These are phyloP conservation scores for Epinephelus cyanopodus DNA, from an alignment of 2,113 vertebrate genomes.

Conservation along the genomic window DNA sequence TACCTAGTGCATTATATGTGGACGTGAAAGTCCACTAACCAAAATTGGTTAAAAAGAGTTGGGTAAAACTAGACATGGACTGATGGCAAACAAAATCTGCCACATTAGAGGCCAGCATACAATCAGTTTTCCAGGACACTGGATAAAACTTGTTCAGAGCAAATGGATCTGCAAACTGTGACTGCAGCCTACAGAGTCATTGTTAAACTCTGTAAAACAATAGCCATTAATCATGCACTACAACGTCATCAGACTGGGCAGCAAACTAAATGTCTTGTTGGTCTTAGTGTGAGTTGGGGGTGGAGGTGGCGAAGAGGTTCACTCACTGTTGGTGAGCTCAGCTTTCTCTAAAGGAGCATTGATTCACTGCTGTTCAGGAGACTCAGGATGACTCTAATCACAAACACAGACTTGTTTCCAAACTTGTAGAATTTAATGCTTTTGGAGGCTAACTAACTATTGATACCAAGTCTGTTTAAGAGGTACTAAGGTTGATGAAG, in stretches of 20 bases:
- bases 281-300: neutral
- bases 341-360: conserved; percentile 29
- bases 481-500: conserved; percentile 3
- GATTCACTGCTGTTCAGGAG: conserved; percentile 41
- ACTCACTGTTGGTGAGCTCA: conserved; percentile 40
- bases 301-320: neutral
- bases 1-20: too few species aligned
- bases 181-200: neutral
- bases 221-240: conserved; percentile 9
- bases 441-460: conserved; percentile 30
- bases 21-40: too few species aligned
- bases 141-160: neutral
- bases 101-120: neutral
- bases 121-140: neutral
- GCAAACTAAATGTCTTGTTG: conserved; percentile 14
- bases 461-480: neutral
- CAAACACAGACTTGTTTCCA: conserved; percentile 24
- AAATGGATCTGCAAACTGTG: neutral
- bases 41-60: too few species aligned
- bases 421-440: neutral
- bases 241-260: neutral
- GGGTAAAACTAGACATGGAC: neutral
- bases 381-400: conserved; percentile 9
- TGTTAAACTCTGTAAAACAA: conserved; percentile 9
- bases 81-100: neutral